Evolutionary conservation across 2,888 invertebrate genomes (phyloP).

Genomic region (Blera fallax): DNA sequence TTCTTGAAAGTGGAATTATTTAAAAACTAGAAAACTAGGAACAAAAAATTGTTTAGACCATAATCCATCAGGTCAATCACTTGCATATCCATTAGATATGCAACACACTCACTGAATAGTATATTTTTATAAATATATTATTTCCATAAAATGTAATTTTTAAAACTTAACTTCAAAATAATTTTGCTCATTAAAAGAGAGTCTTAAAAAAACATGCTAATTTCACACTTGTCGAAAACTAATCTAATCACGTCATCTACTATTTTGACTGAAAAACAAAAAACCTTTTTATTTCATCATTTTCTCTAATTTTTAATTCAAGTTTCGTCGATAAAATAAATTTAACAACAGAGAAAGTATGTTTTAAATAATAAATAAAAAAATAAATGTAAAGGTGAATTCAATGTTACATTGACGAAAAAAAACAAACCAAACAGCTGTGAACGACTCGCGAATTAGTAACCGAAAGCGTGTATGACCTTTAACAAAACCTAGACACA

Average conservation of each 20-base stretch:
- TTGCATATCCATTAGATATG: not conserved
- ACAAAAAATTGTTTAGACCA: not conserved
- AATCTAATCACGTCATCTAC: slow-evolving; percentile 29
- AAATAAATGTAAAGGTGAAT: not conserved
- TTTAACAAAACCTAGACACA: not conserved
- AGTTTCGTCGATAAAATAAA: slow-evolving; percentile 20
- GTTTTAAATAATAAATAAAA: not conserved
- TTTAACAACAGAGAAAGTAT: slow-evolving; percentile 30
- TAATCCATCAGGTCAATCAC: not conserved
- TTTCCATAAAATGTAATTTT: not conserved
- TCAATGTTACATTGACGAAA: slow-evolving; percentile 4
- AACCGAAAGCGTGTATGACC: not conserved
- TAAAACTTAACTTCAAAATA: not conserved
- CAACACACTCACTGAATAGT: not conserved
- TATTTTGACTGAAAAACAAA: not conserved
- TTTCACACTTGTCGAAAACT: not conserved
- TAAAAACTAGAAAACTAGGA: not conserved
- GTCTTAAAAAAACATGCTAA: slow-evolving; percentile 6
- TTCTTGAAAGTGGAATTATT: not conserved
- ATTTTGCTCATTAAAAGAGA: not conserved
- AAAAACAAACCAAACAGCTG: not conserved
- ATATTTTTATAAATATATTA: not conserved
- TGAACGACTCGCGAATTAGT: not conserved
- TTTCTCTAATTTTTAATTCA: slow-evolving; percentile 45
- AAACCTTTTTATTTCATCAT: slow-evolving; percentile 1